phyloP scores from a whole-genome alignment of 2,797 vertebrate species.

The Tarsius wallacei region DNA sequence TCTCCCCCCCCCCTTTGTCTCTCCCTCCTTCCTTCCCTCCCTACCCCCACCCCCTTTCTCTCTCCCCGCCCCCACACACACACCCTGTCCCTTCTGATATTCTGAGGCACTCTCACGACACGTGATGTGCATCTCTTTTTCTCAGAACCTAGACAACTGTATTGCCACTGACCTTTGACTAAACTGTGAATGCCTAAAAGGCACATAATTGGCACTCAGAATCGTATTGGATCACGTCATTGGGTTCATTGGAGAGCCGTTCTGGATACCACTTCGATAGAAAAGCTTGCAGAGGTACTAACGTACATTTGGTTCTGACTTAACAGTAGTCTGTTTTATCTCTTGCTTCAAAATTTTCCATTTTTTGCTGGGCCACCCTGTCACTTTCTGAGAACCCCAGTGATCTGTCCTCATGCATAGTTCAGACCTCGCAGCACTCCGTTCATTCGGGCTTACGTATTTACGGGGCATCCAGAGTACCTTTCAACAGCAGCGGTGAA shows the following conservation, averaged over 20 bases:
- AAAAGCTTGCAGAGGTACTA: neutral
- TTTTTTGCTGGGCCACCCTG: neutral
- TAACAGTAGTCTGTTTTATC: constrained; percentile 27
- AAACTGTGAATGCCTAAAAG: constrained; percentile 14
- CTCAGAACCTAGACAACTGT: constrained; percentile 12
- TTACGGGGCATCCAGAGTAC: constrained; percentile 11
- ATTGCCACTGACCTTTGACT: neutral
- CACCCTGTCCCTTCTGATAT: neutral
- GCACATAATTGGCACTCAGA: neutral
- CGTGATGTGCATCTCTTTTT: neutral
- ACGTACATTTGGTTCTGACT: constrained; percentile 2
- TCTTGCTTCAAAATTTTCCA: constrained; percentile 35
- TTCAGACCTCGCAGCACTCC: neutral
- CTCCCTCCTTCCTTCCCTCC: too few species aligned
- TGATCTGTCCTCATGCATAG: neutral
- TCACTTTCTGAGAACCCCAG: neutral
- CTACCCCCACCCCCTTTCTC: too few species aligned
- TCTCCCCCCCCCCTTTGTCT: too few species aligned
- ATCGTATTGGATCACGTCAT: neutral
- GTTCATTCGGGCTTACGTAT: neutral
- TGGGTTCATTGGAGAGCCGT: neutral
- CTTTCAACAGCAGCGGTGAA: neutral
- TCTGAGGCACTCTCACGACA: neutral
- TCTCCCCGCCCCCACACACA: too few species aligned
- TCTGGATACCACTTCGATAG: neutral